Evolutionary conservation across 1,140 invertebrate species (phyloP), one percentile per base, ranked within the genome.

Genomic region (Brachionus rubens): DNA sequence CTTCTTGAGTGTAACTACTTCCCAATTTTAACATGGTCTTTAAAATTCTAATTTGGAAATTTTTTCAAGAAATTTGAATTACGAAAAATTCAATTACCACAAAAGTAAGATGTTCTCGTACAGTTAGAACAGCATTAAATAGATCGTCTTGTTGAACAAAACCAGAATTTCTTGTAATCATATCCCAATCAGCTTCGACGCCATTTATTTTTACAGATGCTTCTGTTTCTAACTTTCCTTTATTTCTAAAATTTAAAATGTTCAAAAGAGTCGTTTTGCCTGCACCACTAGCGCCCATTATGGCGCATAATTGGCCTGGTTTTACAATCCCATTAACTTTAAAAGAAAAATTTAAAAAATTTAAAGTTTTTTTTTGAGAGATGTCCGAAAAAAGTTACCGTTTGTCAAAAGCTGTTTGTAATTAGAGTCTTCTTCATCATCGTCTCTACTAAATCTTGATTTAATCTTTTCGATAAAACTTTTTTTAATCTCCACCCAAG

Each of bases 181-280:
- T 87, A 10, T 81, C 77, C 70, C 79, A 59, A 59, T 41, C 46
- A 16, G 50, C 80, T 3, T 56, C 26, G 1, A 81, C 77, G 10
- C 85, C 85, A 79, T 86, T 87, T 41, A 81, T 80, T 78, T 81
- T 79, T 3, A 87, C 87, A 26, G 91, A 86, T 0, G 92, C 92
- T 28, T 87, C 88, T n/a, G 91, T 86, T 0, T 87, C 85, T 0
- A 94, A 85, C n/a, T 89, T 89, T 5, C 87, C 85, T 4, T 89
- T 89, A 78, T 87, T 88, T 6, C 92, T 87, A 82, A 91, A 91
- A 1, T 93, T 96, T 40, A 98, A 81, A 0, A 92, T 89, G 82
- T 98, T 98, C 41, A 98, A 84, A 0, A 98, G 87, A 0, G 94
- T 97, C 0, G 94, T 96, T 86, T 98, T 99, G 5, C 96, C 95